Evolutionary conservation across 2,797 vertebrate species (phyloP), one percentile per base, ranked within the genome.

Genomic region (Bufotes viridis): DNA sequence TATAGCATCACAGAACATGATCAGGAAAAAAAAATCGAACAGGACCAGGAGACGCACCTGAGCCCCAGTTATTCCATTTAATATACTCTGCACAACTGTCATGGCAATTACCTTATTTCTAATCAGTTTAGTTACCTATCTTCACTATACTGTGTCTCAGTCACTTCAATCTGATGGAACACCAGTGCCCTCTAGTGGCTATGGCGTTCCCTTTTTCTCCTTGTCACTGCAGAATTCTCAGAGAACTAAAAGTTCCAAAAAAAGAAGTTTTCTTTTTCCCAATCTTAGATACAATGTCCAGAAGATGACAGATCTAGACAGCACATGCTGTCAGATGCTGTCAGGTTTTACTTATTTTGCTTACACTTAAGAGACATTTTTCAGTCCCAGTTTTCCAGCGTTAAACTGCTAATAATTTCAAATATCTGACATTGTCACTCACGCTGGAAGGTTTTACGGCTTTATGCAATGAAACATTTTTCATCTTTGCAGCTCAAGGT

Each of bases 321-420:
- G 70, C 69, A 81, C 22, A 76, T 81, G n/a, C n/a, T n/a, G n/a
- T n/a, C 18, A 85, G 67, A 84, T 75, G 78, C 82, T 85, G 82
- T 75, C 67, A 81, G 55, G 60, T 53, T 75, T 82, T 74, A 74
- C 75, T 34, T 34, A 72, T 63, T 34, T 74, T 76, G 34, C 75
- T 82, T 87, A 5, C 14, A 57, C 14, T 14, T 20, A 24, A 65
- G 49, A 29, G 24, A 20, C 0, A 2, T 17, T 67, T 34, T 78
- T 57, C 14, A 20, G 22, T 55, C 78, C 55, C 57, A 49, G 26
- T 70, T 42, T 88, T 78, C 24, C 34, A 18, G 29, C 82, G 61
- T 83, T 67, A 78, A 82, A 53, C 20, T 76, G 55, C 58, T 83
- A 83, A 87, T 83, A 83, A 79, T 79, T 84, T 57, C 63, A 79